Conservation (phyloP, 2,888 invertebrate genomes). For the Acronicta alni region DNA sequence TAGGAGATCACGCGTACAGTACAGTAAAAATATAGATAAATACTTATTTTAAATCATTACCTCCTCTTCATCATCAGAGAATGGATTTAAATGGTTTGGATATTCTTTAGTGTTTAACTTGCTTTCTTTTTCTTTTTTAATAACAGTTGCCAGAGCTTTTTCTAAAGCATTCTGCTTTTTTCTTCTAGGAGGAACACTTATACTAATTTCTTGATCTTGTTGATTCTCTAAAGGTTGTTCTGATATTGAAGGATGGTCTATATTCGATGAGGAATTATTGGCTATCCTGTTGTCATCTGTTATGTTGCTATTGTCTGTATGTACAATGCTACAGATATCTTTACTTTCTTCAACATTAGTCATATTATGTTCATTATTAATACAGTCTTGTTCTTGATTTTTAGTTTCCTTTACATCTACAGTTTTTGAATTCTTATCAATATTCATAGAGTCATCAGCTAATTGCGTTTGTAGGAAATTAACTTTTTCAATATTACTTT, state of each 20-base stretch:
- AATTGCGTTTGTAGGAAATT: slow-evolving; percentile 85
- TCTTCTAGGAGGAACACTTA: slow-evolving; percentile 83
- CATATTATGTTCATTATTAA: slow-evolving; percentile 45
- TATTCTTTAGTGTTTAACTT: slow-evolving; percentile 80
- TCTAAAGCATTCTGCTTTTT: slow-evolving; percentile 72
- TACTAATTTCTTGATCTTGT: slow-evolving; percentile 70
- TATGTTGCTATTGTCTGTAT: slow-evolving; percentile 72
- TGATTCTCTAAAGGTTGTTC: slow-evolving; percentile 55
- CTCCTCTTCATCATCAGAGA: slow-evolving; percentile 91
- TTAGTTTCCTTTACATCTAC: slow-evolving; percentile 55
- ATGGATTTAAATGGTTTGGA: slow-evolving; percentile 95
- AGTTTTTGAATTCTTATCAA: slow-evolving; percentile 61
- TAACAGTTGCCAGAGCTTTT: slow-evolving; percentile 57
- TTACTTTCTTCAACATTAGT: slow-evolving; percentile 46
- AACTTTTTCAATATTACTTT: slow-evolving; percentile 79
- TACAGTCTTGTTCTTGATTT: slow-evolving; percentile 65
- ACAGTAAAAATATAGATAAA: background rate
- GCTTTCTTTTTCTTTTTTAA: slow-evolving; percentile 51
- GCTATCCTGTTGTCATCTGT: slow-evolving; percentile 83
- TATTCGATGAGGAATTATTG: slow-evolving; percentile 56
- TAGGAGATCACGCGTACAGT: no score
- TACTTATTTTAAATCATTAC: slow-evolving; percentile 46
- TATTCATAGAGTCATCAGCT: slow-evolving; percentile 63
- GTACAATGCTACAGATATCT: slow-evolving; percentile 48
- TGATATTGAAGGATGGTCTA: slow-evolving; percentile 46